Evolutionary conservation across 1,140 invertebrate species (phyloP).

Genomic region (Drosophila pseudoobscura): DNA sequence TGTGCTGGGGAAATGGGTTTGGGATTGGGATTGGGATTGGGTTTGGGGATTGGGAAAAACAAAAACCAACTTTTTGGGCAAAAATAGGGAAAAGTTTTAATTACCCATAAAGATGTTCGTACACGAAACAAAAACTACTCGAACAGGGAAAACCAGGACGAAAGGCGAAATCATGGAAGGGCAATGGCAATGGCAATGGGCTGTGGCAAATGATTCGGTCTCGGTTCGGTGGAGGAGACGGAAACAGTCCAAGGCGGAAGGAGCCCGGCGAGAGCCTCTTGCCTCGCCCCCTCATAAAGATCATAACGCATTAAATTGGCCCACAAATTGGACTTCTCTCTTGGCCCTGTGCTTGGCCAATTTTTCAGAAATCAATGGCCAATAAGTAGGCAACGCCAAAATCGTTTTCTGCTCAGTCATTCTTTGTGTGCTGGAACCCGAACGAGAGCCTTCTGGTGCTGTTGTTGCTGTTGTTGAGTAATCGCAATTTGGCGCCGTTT

Average conservation of each 20-base stretch:
- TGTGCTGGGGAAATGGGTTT: background rate
- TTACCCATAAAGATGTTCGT: conserved; percentile 80
- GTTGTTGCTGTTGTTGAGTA: conserved; percentile 58
- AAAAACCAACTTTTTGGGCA: conserved; percentile 66
- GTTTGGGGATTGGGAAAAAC: conserved; percentile 30
- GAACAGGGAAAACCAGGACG: background rate
- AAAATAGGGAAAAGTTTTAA: conserved; percentile 81
- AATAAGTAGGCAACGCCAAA: conserved; percentile 75
- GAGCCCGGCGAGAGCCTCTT: conserved; percentile 21
- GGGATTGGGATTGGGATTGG: background rate
- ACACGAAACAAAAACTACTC: conserved; percentile 59
- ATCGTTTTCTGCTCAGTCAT: conserved; percentile 72
- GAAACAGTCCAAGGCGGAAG: conserved; percentile 18
- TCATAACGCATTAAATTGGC: conserved; percentile 80
- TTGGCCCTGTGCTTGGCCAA: conserved; percentile 29
- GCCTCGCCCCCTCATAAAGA: conserved; percentile 57
- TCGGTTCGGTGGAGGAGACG: conserved; percentile 31
- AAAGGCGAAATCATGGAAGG: background rate
- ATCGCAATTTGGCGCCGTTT: conserved; percentile 53
- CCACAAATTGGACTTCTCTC: conserved; percentile 58
- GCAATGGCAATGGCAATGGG: conserved; percentile 44
- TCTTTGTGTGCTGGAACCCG: conserved; percentile 19
- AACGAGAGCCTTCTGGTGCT: conserved; percentile 44
- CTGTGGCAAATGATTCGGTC: conserved; percentile 52
- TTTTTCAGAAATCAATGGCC: conserved; percentile 76